These are phyloP conservation scores for Cottus gobio DNA, from an alignment of 2,113 vertebrate genomes.

Conservation along the genomic window DNA sequence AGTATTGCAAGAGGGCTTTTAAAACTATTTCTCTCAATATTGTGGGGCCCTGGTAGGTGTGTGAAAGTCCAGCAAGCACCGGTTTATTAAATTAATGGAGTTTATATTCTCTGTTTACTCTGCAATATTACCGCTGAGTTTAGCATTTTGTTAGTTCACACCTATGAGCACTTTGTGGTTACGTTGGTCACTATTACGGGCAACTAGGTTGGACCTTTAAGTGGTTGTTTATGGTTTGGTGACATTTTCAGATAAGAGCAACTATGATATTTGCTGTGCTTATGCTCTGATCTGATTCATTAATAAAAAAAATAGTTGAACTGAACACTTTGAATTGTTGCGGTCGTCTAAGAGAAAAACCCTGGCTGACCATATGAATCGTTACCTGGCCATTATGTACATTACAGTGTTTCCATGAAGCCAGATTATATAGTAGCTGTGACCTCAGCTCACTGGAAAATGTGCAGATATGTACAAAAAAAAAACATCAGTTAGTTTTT, in stretches of 20 bases:
- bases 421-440: not conserved
- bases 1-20: not conserved
- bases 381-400: not conserved
- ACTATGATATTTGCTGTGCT: not conserved
- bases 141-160: not conserved
- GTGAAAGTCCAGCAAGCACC: not conserved
- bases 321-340: not conserved
- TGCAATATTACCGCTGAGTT: not conserved
- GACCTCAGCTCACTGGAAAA: not conserved
- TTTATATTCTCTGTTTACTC: not conserved
- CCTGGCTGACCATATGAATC: not conserved
- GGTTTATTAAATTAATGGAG: not conserved
- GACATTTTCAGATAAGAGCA: not conserved
- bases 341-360: not conserved
- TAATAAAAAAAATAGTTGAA: not conserved
- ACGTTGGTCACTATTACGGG: not conserved
- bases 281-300: not conserved
- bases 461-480: not conserved
- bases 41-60: not conserved
- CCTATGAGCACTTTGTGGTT: not conserved
- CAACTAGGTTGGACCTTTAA: not conserved
- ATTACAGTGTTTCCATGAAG: not conserved
- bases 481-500: not conserved
- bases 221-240: not conserved
- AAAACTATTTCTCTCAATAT: not conserved